Conservation (phyloP, 2,113 vertebrate genomes). For the Sphaerodactylus townsendi region DNA sequence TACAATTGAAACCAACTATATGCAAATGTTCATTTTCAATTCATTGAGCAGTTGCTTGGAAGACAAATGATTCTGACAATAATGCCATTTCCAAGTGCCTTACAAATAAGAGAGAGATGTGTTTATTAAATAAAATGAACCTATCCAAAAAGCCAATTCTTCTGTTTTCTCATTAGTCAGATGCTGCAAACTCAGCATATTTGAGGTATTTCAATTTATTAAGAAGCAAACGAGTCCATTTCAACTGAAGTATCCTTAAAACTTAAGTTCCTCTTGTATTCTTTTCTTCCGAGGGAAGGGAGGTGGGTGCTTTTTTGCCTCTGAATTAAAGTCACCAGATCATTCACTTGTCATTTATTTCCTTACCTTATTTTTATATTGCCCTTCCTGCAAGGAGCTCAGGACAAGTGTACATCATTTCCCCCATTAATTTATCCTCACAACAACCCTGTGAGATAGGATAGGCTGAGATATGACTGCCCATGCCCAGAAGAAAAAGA, state of each 20-base stretch:
- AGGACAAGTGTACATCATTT: no score
- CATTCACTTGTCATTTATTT: neutral
- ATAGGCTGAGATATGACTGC: neutral
- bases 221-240: conserved; percentile 22
- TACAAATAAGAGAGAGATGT: conserved; percentile 10
- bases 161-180: conserved; percentile 4
- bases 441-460: no score
- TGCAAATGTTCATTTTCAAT: neutral
- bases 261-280: conserved; percentile 3
- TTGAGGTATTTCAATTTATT: conserved; percentile 9
- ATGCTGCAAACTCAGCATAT: conserved; percentile 29
- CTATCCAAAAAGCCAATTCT: neutral
- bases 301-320: neutral
- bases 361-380: no score
- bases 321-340: neutral
- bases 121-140: conserved; percentile 21
- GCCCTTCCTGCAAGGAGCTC: no score
- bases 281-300: neutral
- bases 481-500: no score
- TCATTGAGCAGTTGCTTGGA: conserved; percentile 14
- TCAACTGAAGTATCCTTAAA: conserved; percentile 34
- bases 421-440: neutral
- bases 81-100: conserved; percentile 21
- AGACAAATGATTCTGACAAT: neutral
- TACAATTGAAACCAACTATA: conserved; percentile 2